Evolutionary conservation across 1,140 invertebrate genomes (phyloP), one percentile per base, ranked within the genome.

Genomic region (Cecropterus lyciades): DNA sequence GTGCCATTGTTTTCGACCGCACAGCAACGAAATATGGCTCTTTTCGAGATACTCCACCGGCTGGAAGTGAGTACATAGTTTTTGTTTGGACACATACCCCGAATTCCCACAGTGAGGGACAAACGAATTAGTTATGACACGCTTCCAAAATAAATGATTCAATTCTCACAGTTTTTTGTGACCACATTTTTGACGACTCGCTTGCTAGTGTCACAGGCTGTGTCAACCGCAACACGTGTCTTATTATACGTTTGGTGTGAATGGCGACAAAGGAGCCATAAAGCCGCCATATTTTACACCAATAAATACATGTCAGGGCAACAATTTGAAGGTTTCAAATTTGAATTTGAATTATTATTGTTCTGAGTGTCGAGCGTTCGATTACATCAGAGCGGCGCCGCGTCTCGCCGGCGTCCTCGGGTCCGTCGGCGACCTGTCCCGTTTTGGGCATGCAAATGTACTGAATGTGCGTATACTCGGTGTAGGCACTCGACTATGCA

Each of bases 11-110:
- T 97, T 98, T 92, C 94, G 97, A 79, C 97, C 97, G 63, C 96
- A 97, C 93, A 95, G 96, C 80, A 96, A 97, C 88, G 96, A 98
- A 93, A 96, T 96, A 92, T 99, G 99, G 99, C 94, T 99, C 49
- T 99, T 99, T 92, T 99, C 98, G 84, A 95, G 99, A 77, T 99
- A 99, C 92, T 99, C 98, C 6, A 99, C 98, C 13, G 99, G 99
- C 51, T 99, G 99, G 99, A 97, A 98, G 92, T 93, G 80, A 92
- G 92, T 92, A 82, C 66, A 62, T 64, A 60, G 65, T 68, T 76
- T 74, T 17, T 76, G 60, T 79, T 79, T 49, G 17, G 15, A 67
- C 72, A 75, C 71, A 70, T 57, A 71, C 37, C 52, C 64, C 70
- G 37, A 53, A 73, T 70, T 68, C 59, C 69, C 66, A 75, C 69